Base-by-base conservation (phyloP, 2,113 vertebrate genomes). In the Anser brachyrhynchus region DNA sequence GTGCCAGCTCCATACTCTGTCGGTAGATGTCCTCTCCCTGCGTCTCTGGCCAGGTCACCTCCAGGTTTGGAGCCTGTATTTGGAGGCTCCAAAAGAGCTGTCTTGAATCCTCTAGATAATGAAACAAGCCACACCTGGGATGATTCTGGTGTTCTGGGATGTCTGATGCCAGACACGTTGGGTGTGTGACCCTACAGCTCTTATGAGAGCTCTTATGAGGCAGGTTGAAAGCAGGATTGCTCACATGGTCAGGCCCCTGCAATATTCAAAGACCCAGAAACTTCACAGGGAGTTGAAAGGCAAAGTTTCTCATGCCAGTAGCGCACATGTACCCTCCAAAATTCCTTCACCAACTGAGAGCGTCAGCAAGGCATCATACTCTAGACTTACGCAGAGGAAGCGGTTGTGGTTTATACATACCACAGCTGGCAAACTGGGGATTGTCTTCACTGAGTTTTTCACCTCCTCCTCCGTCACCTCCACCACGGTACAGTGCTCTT, bases 391-490 rank as follows among this genome's bases (percentile, higher is more conserved):
- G 39, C n/a, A 71, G 52, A 39, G 70, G 59, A 46, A 9, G 80
- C 0, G 8, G 23, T 13, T 41, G 49, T 12, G 44, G 41, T 20
- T 28, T 20, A 25, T 74, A 93, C 99, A 51, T 97, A 99, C 99
- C 99, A 99, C 99, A 1, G 99, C 98, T 90, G 99, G 99, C 94
- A 99, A 98, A 91, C 99, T 99, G 22, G 99, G 99, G 72, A 99
- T 98, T 3, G 98, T 99, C 97, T 99, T 99, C 90, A 99, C 98
- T 0, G 99, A 99, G 97, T 99, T 99, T 98, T 99, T 98, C 96
- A 99, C 99, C 95, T 99, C 99, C 95, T 99, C 99, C 95, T 99
- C 99, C 0, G 99, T 99, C 92, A 99, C 99, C 97, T 99, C 99
- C 95, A 99, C 99, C 94, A 98, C 90, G 0, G 98, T 98, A 93